A percentile compares a stretch with the other conserved stretches of the same genome.
Conservation (phyloP, 1,140 invertebrate genomes). For the Temnothorax nylanderi region DNA sequence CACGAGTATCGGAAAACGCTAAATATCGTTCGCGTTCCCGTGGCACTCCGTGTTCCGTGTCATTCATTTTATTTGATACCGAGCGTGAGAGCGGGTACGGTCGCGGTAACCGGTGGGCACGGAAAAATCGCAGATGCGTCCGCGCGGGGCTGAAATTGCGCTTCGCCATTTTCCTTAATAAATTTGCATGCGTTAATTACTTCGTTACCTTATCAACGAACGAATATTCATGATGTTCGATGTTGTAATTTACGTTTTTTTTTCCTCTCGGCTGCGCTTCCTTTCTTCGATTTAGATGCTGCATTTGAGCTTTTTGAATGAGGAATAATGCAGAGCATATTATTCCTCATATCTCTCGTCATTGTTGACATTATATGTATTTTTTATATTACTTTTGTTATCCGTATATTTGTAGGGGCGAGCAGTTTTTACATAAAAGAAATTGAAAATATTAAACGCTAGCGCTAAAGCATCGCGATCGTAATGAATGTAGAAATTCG, state of each 20-base stretch:
- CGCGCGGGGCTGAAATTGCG: conserved; percentile 28
- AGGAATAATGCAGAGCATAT: neutral
- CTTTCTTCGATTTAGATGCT: neutral
- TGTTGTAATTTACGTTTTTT: neutral
- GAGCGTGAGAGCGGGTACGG: conserved; percentile 10
- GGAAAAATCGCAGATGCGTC: conserved; percentile 46
- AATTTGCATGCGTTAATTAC: conserved; percentile 25
- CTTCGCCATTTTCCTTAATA: neutral
- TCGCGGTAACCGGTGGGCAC: conserved; percentile 9
- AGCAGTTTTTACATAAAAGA: neutral
- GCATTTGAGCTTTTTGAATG: neutral
- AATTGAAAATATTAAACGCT: conserved; percentile 3
- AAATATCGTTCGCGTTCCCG: conserved; percentile 78
- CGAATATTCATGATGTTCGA: neutral
- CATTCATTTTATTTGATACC: conserved; percentile 80
- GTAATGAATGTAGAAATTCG: neutral
- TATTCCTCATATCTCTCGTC: neutral
- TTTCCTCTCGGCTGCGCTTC: neutral
- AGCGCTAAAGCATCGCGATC: neutral
- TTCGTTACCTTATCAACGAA: neutral
- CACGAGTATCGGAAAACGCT: conserved; percentile 81
- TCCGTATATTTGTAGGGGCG: neutral
- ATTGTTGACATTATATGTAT: neutral
- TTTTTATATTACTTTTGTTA: too few species aligned
- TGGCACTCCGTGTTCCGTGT: conserved; percentile 74